Conservation (phyloP, 2,888 invertebrate genomes). For the Hypomecis punctinalis region DNA sequence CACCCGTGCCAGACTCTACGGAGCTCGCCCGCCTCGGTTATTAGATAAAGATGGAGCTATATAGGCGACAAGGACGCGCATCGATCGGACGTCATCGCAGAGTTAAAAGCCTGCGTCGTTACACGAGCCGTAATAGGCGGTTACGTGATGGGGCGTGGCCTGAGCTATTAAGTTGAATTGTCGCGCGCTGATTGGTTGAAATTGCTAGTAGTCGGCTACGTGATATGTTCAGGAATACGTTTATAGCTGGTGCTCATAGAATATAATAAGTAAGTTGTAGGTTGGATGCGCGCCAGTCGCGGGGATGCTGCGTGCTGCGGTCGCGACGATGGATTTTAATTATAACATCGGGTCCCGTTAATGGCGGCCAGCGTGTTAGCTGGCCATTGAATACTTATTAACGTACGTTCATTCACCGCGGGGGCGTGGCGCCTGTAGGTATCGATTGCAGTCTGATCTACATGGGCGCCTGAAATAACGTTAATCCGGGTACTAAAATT, state of each 20-base stretch:
- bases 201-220: constrained; percentile 83
- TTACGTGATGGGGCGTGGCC: constrained; percentile 85
- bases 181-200: constrained; percentile 84
- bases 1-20: constrained; percentile 72
- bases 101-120: constrained; percentile 85
- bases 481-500: constrained; percentile 9
- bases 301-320: constrained; percentile 71
- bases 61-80: constrained; percentile 59
- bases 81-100: constrained; percentile 78
- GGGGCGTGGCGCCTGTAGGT: constrained; percentile 39
- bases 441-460: constrained; percentile 38
- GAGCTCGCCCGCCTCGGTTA: constrained; percentile 63
- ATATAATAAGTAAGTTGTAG: constrained; percentile 83
- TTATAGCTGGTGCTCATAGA: constrained; percentile 82
- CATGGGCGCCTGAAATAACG: constrained; percentile 16
- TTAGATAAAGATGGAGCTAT: constrained; percentile 66
- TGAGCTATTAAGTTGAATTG: constrained; percentile 83
- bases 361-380: constrained; percentile 56
- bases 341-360: constrained; percentile 69
- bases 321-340: constrained; percentile 78
- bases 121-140: constrained; percentile 85
- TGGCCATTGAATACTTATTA: constrained; percentile 60
- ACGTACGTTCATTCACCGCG: constrained; percentile 61
- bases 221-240: constrained; percentile 85
- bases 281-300: constrained; percentile 79